phyloP scores from a whole-genome alignment of 1,140 invertebrate species.

The Cydia strobilella region DNA sequence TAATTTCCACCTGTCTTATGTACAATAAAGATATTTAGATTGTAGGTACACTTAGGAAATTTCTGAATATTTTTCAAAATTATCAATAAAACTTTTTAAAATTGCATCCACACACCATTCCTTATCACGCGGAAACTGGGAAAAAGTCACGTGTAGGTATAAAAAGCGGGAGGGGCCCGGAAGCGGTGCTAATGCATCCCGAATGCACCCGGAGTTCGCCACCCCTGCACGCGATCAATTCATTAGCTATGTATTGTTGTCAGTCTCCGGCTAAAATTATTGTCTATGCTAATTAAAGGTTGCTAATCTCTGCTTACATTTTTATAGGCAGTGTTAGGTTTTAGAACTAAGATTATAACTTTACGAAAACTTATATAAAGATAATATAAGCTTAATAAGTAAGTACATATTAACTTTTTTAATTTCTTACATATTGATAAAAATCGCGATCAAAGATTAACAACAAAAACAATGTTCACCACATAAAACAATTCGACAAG shows the following conservation, averaged over 20 bases:
- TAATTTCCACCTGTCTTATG: no score
- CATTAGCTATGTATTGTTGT: constrained; percentile 65
- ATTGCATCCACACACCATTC: neutral
- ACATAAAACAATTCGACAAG: no score
- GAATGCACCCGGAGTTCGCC: constrained; percentile 56
- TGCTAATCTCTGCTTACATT: constrained; percentile 22
- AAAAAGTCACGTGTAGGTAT: constrained; percentile 19
- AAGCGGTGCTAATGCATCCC: constrained; percentile 70
- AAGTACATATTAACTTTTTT: no score
- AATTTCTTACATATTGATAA: no score
- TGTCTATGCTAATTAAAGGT: constrained; percentile 31
- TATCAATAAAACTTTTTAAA: neutral
- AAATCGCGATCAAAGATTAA: no score
- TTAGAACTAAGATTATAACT: neutral
- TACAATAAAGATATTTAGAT: no score
- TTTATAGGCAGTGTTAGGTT: neutral
- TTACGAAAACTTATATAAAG: no score
- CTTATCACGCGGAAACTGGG: constrained; percentile 12
- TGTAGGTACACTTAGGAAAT: neutral
- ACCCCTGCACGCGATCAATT: constrained; percentile 66
- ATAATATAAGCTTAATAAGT: no score
- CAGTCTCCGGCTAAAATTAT: constrained; percentile 33
- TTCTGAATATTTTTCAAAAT: neutral
- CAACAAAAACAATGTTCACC: no score
- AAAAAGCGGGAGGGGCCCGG: constrained; percentile 53